These are phyloP conservation scores for Lysandra bellargus DNA, from an alignment of 2,888 invertebrate species.

Conservation along the genomic window DNA sequence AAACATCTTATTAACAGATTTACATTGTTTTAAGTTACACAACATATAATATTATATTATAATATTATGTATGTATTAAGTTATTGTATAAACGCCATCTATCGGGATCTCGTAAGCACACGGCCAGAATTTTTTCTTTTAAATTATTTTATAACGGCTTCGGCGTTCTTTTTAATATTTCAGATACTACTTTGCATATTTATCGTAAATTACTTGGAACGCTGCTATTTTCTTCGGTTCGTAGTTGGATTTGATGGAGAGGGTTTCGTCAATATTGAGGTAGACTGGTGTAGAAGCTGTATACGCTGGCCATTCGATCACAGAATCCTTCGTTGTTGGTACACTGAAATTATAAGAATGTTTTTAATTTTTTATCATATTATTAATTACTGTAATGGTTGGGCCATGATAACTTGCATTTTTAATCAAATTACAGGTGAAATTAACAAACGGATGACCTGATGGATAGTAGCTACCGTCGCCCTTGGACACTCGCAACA, in stretches of 20 bases:
- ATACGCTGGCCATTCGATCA: constrained; percentile 47
- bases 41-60: neutral
- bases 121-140: neutral
- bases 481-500: too few relatives aligned
- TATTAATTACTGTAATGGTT: too few relatives aligned
- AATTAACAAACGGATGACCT: too few relatives aligned
- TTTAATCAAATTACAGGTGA: too few relatives aligned
- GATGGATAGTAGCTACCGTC: too few relatives aligned
- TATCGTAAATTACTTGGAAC: constrained; percentile 50
- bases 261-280: constrained; percentile 47
- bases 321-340: constrained; percentile 44
- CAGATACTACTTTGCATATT: constrained; percentile 42
- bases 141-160: neutral
- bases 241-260: constrained; percentile 46
- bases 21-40: neutral
- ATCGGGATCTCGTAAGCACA: neutral
- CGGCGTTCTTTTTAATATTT: neutral
- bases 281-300: constrained; percentile 42
- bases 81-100: neutral
- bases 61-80: neutral
- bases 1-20: neutral
- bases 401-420: too few relatives aligned
- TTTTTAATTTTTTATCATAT: too few relatives aligned
- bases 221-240: constrained; percentile 50
- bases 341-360: constrained; percentile 45